Percentiles rank a stretch among this genome's conserved stretches.
phyloP scores from a whole-genome alignment of 2,888 invertebrate species.

The Lymantria monacha region DNA sequence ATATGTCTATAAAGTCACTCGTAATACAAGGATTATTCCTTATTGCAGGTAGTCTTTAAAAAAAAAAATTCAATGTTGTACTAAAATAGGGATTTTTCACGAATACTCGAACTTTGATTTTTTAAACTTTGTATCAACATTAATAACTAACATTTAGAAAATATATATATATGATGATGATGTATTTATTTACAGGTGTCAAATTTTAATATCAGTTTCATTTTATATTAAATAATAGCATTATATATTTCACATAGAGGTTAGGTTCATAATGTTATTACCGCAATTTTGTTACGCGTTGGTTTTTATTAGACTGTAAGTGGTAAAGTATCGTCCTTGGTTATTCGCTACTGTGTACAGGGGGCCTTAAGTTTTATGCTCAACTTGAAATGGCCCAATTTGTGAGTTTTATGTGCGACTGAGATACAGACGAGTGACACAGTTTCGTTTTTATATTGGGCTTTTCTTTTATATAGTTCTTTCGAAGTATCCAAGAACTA shows the following conservation, averaged over 20 bases:
- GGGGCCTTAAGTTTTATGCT: constrained; percentile 43
- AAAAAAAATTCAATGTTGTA: too few relatives aligned
- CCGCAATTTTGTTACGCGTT: constrained; percentile 27
- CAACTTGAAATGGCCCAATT: constrained; percentile 41
- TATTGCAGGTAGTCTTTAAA: too few relatives aligned
- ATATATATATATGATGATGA: too few relatives aligned
- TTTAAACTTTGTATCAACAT: too few relatives aligned
- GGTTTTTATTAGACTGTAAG: constrained; percentile 43
- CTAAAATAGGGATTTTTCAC: too few relatives aligned
- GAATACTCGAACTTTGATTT: too few relatives aligned
- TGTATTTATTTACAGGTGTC: too few relatives aligned
- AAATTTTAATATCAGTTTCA: too few relatives aligned
- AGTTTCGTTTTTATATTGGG: constrained; percentile 38
- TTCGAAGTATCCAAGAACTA: constrained; percentile 22
- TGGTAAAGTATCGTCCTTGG: constrained; percentile 37
- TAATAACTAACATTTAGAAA: too few relatives aligned
- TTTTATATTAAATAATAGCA: too few relatives aligned
- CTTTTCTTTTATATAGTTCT: constrained; percentile 26
- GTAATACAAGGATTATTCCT: too few relatives aligned
- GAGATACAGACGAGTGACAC: constrained; percentile 40
- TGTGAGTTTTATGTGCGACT: constrained; percentile 39
- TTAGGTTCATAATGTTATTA: constrained; percentile 30
- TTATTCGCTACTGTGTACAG: constrained; percentile 29
- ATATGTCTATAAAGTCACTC: too few relatives aligned
- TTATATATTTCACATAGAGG: constrained; percentile 9